Evolutionary conservation across 2,888 invertebrate genomes (phyloP), one percentile per base, ranked within the genome.

Genomic region (Polydrusus pterygomalis): DNA sequence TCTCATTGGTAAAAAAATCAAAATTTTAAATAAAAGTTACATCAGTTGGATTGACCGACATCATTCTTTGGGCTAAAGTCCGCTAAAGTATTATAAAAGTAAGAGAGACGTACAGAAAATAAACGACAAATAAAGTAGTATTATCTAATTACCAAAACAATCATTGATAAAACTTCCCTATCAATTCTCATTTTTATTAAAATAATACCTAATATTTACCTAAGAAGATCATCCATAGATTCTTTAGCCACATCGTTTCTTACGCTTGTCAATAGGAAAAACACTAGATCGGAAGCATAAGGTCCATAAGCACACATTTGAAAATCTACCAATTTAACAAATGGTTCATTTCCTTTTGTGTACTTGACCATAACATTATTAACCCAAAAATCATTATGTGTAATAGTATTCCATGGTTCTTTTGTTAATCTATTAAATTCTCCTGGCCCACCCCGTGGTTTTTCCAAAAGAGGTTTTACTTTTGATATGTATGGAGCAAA

Each of bases 371-470:
- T 88, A 9, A 90, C 85, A 78, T 91, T 91, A 81, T 91, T 91
- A n/a, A 89, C 88, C 91, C 91, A 91, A 60, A 89, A 86, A 82
- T 91, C 91, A 6, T 86, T 85, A 77, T 91, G 91, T 1, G 87
- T 85, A 13, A 91, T 86, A 0, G 90, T 89, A 0, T 87, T 87
- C 85, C 89, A 91, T 0, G 88, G 88, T 54, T 89, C 89, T 34
- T 63, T 64, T 2, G 65, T 43, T 13, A 6, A 2, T 13, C 15
- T 60, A 15, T 15, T 9, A 18, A 25, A 25, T 13, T 40, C 45
- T 13, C 25, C 30, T 11, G 70, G 63, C 0, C 49, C 58, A 10
- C 17, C 18, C 3, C 15, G 38, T 15, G 30, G 47, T 58, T 67
- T 73, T 18, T 18, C 47, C 9, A 65, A 15, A 38, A 73, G 45